Evolutionary conservation across 2,113 vertebrate species (phyloP).

Genomic region (Syrrhaptes paradoxus): DNA sequence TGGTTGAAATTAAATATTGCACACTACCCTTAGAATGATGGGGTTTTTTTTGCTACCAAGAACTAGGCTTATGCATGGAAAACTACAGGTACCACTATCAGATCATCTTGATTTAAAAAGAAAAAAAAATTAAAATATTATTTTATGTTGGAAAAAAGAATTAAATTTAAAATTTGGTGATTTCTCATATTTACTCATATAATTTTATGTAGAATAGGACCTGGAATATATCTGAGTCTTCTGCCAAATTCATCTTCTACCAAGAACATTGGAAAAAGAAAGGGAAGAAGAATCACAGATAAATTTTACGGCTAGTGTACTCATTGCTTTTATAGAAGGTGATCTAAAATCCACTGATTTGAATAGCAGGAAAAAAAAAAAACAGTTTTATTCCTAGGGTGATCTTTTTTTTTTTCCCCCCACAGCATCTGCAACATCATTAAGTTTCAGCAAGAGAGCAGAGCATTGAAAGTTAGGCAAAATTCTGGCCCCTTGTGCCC

Average conservation of each 20-base stretch:
- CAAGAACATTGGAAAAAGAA: neutral
- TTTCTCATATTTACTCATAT: neutral
- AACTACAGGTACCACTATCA: neutral
- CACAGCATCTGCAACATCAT: neutral
- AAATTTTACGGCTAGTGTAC: neutral
- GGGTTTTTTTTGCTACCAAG: neutral
- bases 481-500: neutral
- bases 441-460: neutral
- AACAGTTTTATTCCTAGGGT: neutral
- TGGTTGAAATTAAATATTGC: neutral
- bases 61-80: neutral
- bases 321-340: neutral
- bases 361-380: neutral
- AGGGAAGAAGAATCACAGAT: neutral
- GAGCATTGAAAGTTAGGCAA: neutral
- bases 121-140: neutral
- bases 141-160: neutral
- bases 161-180: neutral
- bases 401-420: neutral
- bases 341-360: neutral
- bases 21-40: neutral
- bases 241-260: neutral
- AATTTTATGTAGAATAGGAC: fast-evolving
- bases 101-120: neutral
- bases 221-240: neutral